Evolutionary conservation across 2,797 vertebrate species (phyloP), one percentile per base, ranked within the genome.

Genomic region (Eulemur mongoz): DNA sequence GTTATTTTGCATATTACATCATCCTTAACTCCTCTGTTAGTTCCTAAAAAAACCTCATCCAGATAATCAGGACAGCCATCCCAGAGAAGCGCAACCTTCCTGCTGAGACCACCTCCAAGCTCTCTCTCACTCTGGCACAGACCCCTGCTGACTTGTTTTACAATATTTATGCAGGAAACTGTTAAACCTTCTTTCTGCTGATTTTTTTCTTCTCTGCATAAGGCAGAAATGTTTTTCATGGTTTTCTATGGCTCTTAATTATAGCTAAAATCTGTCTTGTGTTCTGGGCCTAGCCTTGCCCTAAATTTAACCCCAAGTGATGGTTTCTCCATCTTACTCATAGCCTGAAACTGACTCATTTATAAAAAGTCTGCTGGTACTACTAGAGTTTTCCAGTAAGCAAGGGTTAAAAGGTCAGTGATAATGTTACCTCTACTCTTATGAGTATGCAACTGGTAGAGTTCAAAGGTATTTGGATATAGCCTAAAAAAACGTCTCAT

Each of bases 301-400:
- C 98, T 97, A 95, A 95, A 93, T 97, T 97, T 98, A 97, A 98
- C 98, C 98, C 95, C 45, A 32, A 96, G 82, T 45, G 95, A 97
- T 61, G 96, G 94, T 98, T 95, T 98, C 96, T 97, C 94, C 84
- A 61, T 97, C 94, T 98, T 97, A 98, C 95, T 98, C 98, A 98
- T 72, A 94, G 86, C 94, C 93, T 83, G 79, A 95, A 97, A 97
- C 61, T 98, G 98, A 99, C 96, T 98, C 98, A 98, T 98, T 97
- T 96, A 91, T 90, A 83, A 94, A 98, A 87, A 94, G 94, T 85
- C 93, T 79, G 94, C 96, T 93, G 94, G 83, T 94, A 75, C 87
- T 72, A 82, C 15, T 90, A 67, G 11, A 89, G 90, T 79, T 96
- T 98, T 98, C 96, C 96, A 95, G 95, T 85, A 96, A 86, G 93